phyloP scores from a whole-genome alignment of 2,888 invertebrate genomes.

The Coenonympha glycerion region DNA sequence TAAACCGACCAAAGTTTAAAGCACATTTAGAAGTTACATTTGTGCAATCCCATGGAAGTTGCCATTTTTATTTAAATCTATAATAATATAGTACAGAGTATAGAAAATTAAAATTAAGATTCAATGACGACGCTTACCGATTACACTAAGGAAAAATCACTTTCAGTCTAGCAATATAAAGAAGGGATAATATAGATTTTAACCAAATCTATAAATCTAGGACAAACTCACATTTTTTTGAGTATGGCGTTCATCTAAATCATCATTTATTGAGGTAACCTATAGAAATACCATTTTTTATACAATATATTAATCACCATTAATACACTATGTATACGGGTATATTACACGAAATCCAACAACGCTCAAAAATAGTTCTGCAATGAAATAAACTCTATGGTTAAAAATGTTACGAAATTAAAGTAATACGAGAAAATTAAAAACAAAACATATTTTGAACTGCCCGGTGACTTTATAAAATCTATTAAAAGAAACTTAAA shows the following conservation, averaged over 20 bases:
- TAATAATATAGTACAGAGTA: conserved; percentile 47
- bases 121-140: conserved; percentile 38
- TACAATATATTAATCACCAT: conserved; percentile 51
- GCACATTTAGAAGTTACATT: conserved; percentile 46
- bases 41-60: conserved; percentile 69
- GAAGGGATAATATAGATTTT: conserved; percentile 43
- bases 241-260: conserved; percentile 67
- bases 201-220: conserved; percentile 47
- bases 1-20: conserved; percentile 45
- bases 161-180: conserved; percentile 56
- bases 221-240: conserved; percentile 65
- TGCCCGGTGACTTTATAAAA: conserved; percentile 41
- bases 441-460: no score
- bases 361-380: conserved; percentile 35
- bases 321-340: conserved; percentile 51
- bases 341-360: conserved; percentile 59
- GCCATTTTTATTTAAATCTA: conserved; percentile 41
- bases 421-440: conserved; percentile 19
- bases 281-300: conserved; percentile 54
- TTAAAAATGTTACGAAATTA: conserved; percentile 16
- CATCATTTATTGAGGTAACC: conserved; percentile 52
- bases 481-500: conserved; percentile 38
- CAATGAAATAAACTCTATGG: conserved; percentile 14
- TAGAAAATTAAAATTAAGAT: conserved; percentile 45
- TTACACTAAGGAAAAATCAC: conserved; percentile 30